Conservation (phyloP, 2,797 vertebrate species). For the Masticophis lateralis region DNA sequence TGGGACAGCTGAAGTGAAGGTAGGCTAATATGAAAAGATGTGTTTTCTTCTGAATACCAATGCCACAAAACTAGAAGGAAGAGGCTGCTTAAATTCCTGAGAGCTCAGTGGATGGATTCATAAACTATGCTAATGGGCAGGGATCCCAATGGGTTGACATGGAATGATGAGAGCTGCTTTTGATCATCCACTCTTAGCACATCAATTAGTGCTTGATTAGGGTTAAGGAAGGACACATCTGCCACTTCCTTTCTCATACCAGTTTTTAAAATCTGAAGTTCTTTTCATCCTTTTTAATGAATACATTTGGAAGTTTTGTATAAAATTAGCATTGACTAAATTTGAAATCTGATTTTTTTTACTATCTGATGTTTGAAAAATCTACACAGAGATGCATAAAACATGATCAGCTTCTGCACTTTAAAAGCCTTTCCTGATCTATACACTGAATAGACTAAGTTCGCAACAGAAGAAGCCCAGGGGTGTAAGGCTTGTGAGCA, state of each 20-base stretch:
- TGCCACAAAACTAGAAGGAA: neutral
- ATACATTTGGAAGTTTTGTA: neutral
- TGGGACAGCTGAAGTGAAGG: neutral
- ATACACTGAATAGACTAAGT: neutral
- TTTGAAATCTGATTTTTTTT: neutral
- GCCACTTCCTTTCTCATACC: neutral
- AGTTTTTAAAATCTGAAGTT: neutral
- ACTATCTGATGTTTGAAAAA: neutral
- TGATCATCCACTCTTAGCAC: neutral
- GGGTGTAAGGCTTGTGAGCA: neutral
- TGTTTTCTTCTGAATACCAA: conserved; percentile 4
- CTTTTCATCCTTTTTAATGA: neutral
- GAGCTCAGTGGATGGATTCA: neutral
- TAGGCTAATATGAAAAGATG: conserved; percentile 27
- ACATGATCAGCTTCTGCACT: neutral
- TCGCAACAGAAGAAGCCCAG: neutral
- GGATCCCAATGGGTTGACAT: neutral
- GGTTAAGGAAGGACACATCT: neutral
- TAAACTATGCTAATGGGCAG: neutral
- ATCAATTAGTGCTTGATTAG: neutral
- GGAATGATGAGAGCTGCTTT: neutral
- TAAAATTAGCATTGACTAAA: neutral
- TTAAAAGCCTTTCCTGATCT: neutral
- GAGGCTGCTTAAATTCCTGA: neutral
- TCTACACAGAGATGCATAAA: neutral